Conservation (phyloP, 2,113 vertebrate species). For the Ia io region DNA sequence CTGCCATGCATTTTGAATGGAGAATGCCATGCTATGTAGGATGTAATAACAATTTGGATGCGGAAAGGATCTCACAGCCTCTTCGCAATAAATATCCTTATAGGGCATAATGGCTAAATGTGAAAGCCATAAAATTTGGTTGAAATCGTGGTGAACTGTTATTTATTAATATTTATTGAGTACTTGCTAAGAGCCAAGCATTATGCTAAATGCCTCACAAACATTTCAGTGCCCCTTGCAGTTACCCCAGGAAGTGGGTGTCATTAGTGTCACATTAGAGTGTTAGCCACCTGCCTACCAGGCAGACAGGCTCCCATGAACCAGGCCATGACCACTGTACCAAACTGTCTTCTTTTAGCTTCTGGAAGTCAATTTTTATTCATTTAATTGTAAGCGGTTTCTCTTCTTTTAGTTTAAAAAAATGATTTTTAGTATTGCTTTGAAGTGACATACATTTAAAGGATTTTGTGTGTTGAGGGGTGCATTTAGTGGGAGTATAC, state of each 20-base stretch:
- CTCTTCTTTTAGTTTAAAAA: background rate
- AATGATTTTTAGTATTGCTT: background rate
- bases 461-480: background rate
- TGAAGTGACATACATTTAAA: background rate
- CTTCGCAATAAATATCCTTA: background rate
- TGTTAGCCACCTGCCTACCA: background rate
- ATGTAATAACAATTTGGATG: background rate
- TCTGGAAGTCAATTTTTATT: background rate
- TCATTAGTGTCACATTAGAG: background rate
- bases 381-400: background rate
- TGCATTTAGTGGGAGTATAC: background rate
- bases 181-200: background rate
- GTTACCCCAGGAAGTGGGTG: background rate
- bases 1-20: background rate
- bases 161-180: background rate
- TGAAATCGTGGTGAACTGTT: background rate
- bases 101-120: background rate
- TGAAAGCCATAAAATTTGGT: background rate
- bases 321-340: background rate
- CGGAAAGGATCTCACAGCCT: background rate
- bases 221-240: accelerated
- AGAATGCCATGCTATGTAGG: background rate
- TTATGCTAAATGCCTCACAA: background rate
- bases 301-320: background rate
- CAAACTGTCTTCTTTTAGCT: background rate